Evolutionary conservation across 2,888 invertebrate genomes (phyloP).

Genomic region (Cistogaster globosa): DNA sequence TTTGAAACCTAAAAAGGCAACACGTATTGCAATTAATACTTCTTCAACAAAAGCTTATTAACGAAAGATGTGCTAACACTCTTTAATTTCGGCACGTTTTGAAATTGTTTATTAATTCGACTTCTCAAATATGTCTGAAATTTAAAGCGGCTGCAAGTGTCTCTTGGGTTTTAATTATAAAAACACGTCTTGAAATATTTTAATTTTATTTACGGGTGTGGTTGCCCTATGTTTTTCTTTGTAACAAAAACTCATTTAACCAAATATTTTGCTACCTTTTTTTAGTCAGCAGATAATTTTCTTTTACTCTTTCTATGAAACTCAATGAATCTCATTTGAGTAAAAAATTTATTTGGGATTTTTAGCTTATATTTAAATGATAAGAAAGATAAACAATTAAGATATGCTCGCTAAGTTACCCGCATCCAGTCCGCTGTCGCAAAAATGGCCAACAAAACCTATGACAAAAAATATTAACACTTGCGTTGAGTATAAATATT

Average conservation of each 20-base stretch:
- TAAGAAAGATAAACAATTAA: constrained; percentile 55
- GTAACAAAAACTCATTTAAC: not conserved
- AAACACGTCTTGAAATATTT: not conserved
- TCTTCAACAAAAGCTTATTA: too few relatives aligned
- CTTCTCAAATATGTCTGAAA: not conserved
- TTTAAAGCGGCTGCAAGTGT: not conserved
- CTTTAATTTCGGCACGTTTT: too few relatives aligned
- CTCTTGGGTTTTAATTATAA: not conserved
- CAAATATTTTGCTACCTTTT: not conserved
- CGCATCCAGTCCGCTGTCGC: constrained; percentile 36
- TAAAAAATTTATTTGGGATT: constrained; percentile 5
- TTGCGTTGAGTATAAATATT: constrained; percentile 18
- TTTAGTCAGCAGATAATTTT: not conserved
- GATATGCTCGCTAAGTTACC: constrained; percentile 34
- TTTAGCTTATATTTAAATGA: constrained; percentile 42
- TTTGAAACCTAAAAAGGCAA: too few relatives aligned
- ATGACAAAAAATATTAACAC: not conserved
- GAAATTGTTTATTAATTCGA: too few relatives aligned
- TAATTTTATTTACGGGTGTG: not conserved
- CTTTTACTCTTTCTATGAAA: not conserved
- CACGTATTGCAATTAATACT: too few relatives aligned
- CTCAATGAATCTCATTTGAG: too few relatives aligned
- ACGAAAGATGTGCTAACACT: too few relatives aligned
- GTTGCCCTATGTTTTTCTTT: not conserved
- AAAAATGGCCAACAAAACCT: not conserved